Base-by-base conservation (phyloP, 2,888 invertebrate species). In the Halictus ligatus region DNA sequence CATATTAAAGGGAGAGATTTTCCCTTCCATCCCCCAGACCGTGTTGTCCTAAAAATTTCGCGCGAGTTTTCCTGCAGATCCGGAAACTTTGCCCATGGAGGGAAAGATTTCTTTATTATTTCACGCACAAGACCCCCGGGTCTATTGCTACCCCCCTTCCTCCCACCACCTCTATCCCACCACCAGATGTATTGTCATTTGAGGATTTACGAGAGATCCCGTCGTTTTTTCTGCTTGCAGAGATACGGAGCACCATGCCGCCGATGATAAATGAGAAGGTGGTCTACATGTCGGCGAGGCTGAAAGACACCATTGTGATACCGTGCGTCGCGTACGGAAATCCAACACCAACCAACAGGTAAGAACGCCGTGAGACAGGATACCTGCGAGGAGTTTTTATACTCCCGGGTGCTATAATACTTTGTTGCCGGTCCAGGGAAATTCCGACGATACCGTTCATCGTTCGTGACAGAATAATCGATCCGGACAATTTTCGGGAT, bases 311-410 rank as follows among this genome's bases (percentile, higher is more conserved):
- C 46, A 95, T 96, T 60, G 96, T 97, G 67, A 95, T 97, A 78
- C 96, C 97, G 10, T 97, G 97, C 94, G 96, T 96, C 60, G 96
- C 97, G 40, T 96, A 96, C 92, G 97, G 96, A 25, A 96, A 96
- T 94, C 97, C 97, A 15, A 95, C 96, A 29, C 96, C 97, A 18
- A 94, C 94, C 80, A 95, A 96, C 95, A 96, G 96, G 97, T 97
- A 95, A 96, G 91, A 67, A 67, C 48, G 43, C 69, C 48, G 50
- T 94, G 90, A 64, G 83, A 13, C n/a, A 12, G 81, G 43, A 25
- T 67, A n/a, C 46, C 12, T 15, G 35, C 40, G 83, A 78, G 71
- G 83, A 78, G 71, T 82, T 77, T 75, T 35, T 48, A 48, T 48
- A 8, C 15, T 21, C n/a, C 13, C 7, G 46, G 25, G 25, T 13